Evolutionary conservation across 2,797 vertebrate species (phyloP).

Genomic region (Tympanoctomys barrerae): DNA sequence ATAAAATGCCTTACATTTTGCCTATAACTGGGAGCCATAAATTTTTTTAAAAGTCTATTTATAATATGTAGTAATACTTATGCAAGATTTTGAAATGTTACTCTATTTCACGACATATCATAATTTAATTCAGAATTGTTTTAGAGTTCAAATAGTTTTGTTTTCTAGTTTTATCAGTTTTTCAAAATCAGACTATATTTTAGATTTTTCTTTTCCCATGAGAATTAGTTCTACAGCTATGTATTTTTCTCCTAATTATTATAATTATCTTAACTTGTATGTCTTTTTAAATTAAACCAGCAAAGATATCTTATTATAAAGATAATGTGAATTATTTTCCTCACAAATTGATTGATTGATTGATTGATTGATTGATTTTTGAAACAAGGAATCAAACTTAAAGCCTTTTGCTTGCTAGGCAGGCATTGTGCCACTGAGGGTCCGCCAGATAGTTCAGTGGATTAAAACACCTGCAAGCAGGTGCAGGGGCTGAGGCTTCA

Average conservation of each 20-base stretch:
- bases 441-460: too few relatives aligned
- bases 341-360: background rate
- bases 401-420: too few relatives aligned
- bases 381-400: too few relatives aligned
- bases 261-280: background rate
- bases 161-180: background rate
- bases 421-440: too few relatives aligned
- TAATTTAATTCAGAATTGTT: background rate
- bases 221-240: background rate
- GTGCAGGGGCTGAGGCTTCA: too few relatives aligned
- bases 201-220: background rate
- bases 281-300: background rate
- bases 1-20: background rate
- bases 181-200: background rate
- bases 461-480: too few relatives aligned
- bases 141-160: background rate
- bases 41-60: background rate
- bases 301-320: background rate
- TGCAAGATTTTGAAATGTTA: background rate
- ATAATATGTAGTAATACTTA: background rate
- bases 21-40: background rate
- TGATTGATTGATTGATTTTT: too few relatives aligned
- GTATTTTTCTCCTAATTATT: background rate
- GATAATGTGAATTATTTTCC: background rate
- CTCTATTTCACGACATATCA: background rate